Percentiles rank a stretch among this genome's conserved stretches.
Evolutionary conservation across 2,888 invertebrate genomes (phyloP).

Genomic region (Clivina fossor): DNA sequence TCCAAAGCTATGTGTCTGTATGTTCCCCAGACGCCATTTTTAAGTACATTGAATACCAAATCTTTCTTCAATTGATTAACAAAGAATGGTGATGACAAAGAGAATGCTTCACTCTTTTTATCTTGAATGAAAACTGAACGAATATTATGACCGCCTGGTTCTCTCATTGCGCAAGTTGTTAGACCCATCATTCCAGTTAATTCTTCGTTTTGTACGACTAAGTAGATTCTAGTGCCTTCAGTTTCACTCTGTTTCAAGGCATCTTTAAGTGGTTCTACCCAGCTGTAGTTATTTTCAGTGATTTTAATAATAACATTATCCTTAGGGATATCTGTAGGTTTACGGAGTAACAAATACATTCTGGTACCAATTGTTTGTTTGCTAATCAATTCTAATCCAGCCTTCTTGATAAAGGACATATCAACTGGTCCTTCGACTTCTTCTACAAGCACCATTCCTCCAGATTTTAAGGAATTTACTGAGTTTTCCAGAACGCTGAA

Average conservation of each 20-base stretch:
- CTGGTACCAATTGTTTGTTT: slow-evolving; percentile 66
- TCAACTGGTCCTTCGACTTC: slow-evolving; percentile 62
- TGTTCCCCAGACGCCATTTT: slow-evolving; percentile 82
- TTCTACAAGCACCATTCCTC: slow-evolving; percentile 74
- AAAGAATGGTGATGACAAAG: slow-evolving; percentile 61
- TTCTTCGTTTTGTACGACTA: slow-evolving; percentile 70
- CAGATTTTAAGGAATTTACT: slow-evolving; percentile 63
- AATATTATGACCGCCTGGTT: slow-evolving; percentile 79
- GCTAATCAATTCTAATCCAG: slow-evolving; percentile 60
- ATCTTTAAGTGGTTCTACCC: slow-evolving; percentile 81
- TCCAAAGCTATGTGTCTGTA: slow-evolving; percentile 79
- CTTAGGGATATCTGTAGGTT: slow-evolving; percentile 50
- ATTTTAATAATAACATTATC: slow-evolving; percentile 62
- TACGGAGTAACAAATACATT: slow-evolving; percentile 69
- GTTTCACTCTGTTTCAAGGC: slow-evolving; percentile 68
- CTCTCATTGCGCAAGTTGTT: slow-evolving; percentile 85
- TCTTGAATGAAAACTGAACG: slow-evolving; percentile 74
- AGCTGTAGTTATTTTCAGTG: slow-evolving; percentile 70
- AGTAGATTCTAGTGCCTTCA: slow-evolving; percentile 63
- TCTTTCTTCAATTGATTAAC: slow-evolving; percentile 69
- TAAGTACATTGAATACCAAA: slow-evolving; percentile 82
- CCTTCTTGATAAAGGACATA: slow-evolving; percentile 47
- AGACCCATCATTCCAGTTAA: slow-evolving; percentile 82
- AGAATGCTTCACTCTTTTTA: slow-evolving; percentile 62
- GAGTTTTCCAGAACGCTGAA: slow-evolving; percentile 59